Evolutionary conservation across 2,113 vertebrate species (phyloP).

Genomic region (Alexandromys fortis): DNA sequence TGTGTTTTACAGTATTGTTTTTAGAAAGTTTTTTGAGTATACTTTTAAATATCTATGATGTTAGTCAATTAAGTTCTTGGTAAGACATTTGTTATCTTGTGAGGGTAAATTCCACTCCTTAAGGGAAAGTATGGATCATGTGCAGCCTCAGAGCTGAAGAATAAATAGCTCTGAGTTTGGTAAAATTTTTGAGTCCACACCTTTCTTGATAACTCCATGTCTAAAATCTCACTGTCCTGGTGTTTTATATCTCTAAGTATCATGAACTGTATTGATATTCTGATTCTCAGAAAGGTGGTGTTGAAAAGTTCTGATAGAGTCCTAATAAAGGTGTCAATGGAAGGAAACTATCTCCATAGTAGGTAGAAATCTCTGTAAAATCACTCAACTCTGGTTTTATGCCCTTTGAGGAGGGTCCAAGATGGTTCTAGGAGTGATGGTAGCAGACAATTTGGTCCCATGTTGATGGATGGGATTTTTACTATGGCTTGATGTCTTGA

Average conservation of each 20-base stretch:
- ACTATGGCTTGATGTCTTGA: not conserved
- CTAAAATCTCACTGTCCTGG: slow-evolving; percentile 97
- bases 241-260: slow-evolving; percentile 99
- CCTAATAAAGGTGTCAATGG: slow-evolving; percentile 93
- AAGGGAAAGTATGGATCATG: not conserved
- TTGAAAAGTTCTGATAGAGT: slow-evolving; percentile 97
- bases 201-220: slow-evolving; percentile 85
- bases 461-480: not conserved
- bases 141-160: not conserved
- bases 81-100: not conserved
- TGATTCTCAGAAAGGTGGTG: slow-evolving; percentile 82
- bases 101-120: not conserved
- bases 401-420: not conserved
- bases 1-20: not conserved
- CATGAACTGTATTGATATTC: not conserved
- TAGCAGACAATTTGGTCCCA: not conserved
- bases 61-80: not conserved
- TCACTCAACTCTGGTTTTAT: not conserved
- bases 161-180: not conserved
- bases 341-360: slow-evolving; percentile 80
- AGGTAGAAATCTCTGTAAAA: too few species aligned
- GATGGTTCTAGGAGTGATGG: not conserved
- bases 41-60: not conserved
- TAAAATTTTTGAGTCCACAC: not conserved
- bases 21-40: not conserved